phyloP scores from a whole-genome alignment of 2,113 vertebrate species.

The Passer montanus region DNA sequence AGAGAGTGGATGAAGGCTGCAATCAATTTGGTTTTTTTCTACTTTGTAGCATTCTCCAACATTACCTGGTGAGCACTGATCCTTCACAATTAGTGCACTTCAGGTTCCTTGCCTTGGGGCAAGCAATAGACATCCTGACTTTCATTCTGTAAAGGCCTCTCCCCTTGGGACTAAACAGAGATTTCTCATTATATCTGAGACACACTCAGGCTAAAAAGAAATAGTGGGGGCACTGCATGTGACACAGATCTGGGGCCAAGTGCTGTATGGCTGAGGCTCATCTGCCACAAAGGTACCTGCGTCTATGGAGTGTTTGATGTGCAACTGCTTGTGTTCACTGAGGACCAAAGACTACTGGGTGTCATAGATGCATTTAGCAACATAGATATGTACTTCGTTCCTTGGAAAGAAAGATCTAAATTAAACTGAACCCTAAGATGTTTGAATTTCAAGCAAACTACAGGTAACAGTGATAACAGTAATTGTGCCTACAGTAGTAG shows the following conservation, averaged over 20 bases:
- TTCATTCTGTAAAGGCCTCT: not conserved
- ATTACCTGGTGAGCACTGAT: not conserved
- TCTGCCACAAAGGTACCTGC: not conserved
- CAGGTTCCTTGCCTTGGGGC: not conserved
- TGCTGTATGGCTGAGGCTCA: not conserved
- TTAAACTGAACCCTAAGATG: not conserved
- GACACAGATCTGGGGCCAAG: not conserved
- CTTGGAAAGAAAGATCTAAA: not conserved
- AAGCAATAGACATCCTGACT: not conserved
- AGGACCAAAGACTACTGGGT: not conserved
- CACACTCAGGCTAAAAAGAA: rapidly evolving
- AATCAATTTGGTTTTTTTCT: not conserved
- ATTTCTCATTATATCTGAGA: not conserved
- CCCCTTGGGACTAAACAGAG: not conserved
- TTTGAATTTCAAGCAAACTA: not conserved
- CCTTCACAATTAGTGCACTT: not conserved
- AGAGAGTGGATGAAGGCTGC: not conserved
- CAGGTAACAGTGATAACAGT: not conserved
- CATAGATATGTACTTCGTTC: not conserved
- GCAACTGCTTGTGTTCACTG: not conserved
- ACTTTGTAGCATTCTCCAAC: not conserved
- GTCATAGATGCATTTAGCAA: not conserved
- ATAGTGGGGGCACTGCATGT: rapidly evolving
- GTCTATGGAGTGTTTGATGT: not conserved
- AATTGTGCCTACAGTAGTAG: not conserved